Evolutionary conservation across 2,797 vertebrate genomes (phyloP).

Genomic region (Coregonus suidteri): DNA sequence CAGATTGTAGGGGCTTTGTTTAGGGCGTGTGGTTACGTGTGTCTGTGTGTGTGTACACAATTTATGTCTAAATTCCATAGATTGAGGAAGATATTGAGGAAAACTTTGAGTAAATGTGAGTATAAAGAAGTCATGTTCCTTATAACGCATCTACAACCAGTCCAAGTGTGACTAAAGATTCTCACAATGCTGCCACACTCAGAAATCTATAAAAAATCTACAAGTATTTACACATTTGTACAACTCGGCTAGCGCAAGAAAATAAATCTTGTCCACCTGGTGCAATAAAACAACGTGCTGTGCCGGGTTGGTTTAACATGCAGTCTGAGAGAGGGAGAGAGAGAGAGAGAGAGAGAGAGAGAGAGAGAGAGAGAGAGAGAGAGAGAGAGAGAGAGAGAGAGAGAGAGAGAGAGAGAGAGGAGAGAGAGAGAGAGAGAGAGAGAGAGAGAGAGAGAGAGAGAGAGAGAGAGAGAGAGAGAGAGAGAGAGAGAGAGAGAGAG

Average conservation of each 20-base stretch:
- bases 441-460: neutral
- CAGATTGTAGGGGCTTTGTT: slow-evolving; percentile 35
- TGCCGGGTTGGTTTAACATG: slow-evolving; percentile 19
- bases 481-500: neutral
- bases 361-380: neutral
- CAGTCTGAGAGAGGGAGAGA: slow-evolving; percentile 7
- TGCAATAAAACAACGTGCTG: slow-evolving; percentile 40
- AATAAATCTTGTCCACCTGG: slow-evolving; percentile 40
- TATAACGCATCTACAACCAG: slow-evolving; percentile 30
- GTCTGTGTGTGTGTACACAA: slow-evolving; percentile 9
- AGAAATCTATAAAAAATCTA: slow-evolving; percentile 10
- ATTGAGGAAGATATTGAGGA: slow-evolving; percentile 10
- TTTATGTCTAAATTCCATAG: neutral
- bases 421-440: no score
- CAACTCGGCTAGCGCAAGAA: slow-evolving; percentile 33
- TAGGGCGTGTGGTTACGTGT: slow-evolving; percentile 22
- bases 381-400: no score
- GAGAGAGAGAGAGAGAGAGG: no score
- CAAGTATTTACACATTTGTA: slow-evolving; percentile 39
- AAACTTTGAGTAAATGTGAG: slow-evolving; percentile 11
- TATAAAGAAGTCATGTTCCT: neutral
- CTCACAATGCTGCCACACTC: slow-evolving; percentile 33
- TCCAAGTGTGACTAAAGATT: slow-evolving; percentile 36
- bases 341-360: neutral
- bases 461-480: neutral